phyloP scores from a whole-genome alignment of 2,888 invertebrate genomes.

The Erpobdella octoculata region DNA sequence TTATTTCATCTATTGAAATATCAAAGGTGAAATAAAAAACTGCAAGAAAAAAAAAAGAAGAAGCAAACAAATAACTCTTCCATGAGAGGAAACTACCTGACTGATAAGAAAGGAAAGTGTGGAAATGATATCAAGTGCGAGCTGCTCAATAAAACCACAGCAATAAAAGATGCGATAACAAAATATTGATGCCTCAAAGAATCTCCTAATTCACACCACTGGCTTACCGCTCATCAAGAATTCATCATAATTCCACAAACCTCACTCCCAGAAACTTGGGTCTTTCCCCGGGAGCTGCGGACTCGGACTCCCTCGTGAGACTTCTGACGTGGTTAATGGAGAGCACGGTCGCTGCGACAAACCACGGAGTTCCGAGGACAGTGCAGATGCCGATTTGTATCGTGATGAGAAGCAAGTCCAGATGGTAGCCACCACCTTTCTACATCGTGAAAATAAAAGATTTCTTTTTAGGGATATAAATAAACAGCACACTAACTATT shows the following conservation, averaged over 20 bases:
- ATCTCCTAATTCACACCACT: background rate
- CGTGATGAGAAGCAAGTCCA: conserved; percentile 82
- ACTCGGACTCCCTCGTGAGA: conserved; percentile 85
- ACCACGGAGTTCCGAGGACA: conserved; percentile 75
- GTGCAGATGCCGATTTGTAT: conserved; percentile 79
- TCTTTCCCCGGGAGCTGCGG: conserved; percentile 92
- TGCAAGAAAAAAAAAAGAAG: background rate
- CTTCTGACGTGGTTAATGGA: conserved; percentile 96
- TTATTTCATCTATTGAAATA: background rate
- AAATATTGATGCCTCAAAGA: background rate
- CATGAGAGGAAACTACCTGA: background rate
- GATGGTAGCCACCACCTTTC: conserved; percentile 92
- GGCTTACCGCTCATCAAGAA: background rate
- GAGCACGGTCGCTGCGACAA: conserved; percentile 85
- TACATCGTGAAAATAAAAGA: no score
- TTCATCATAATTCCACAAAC: conserved; percentile 54
- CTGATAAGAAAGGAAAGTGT: background rate
- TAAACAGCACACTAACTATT: no score
- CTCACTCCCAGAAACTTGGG: conserved; percentile 85
- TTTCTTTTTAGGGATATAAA: no score
- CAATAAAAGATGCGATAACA: no score
- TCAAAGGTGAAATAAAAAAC: background rate
- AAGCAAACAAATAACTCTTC: background rate
- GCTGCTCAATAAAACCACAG: background rate
- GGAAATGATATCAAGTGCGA: background rate